Conservation (phyloP, 2,888 invertebrate species). For the Augochlorella aurata region DNA sequence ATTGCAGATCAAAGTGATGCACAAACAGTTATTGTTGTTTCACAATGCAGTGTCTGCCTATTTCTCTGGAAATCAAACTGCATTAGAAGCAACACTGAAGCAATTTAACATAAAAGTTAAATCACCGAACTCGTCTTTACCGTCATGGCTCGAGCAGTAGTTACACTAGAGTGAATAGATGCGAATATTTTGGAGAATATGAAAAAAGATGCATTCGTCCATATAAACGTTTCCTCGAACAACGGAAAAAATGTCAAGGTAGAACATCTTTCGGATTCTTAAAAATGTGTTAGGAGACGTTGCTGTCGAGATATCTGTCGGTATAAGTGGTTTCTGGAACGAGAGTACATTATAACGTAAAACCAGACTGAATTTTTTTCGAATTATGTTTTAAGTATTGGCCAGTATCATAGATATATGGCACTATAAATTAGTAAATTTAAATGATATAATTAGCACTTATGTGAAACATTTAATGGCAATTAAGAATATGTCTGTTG, state of each 20-base stretch:
- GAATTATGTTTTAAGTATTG: constrained; percentile 46
- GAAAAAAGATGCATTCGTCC: constrained; percentile 53
- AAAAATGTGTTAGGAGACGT: constrained; percentile 30
- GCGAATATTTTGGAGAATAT: constrained; percentile 34
- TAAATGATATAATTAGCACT: constrained; percentile 42
- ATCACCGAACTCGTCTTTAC: constrained; percentile 89
- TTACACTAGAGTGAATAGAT: constrained; percentile 46
- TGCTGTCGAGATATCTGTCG: constrained; percentile 50
- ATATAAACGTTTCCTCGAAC: constrained; percentile 38
- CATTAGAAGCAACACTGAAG: constrained; percentile 95
- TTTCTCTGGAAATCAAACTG: constrained; percentile 97
- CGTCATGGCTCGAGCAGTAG: constrained; percentile 92
- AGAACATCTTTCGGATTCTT: constrained; percentile 47
- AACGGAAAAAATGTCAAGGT: constrained; percentile 49
- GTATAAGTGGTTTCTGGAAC: constrained; percentile 39
- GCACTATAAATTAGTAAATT: constrained; percentile 25
- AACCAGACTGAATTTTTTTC: constrained; percentile 62
- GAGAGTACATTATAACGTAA: constrained; percentile 40
- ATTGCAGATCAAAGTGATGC: constrained; percentile 97
- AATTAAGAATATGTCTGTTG: constrained; percentile 34
- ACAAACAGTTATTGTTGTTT: constrained; percentile 96
- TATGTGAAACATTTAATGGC: constrained; percentile 24
- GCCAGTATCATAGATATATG: constrained; percentile 29
- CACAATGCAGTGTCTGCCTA: constrained; percentile 98
- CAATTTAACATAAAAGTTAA: constrained; percentile 97